phyloP scores from a whole-genome alignment of 1,140 invertebrate species.

The Drosophila suzukii region DNA sequence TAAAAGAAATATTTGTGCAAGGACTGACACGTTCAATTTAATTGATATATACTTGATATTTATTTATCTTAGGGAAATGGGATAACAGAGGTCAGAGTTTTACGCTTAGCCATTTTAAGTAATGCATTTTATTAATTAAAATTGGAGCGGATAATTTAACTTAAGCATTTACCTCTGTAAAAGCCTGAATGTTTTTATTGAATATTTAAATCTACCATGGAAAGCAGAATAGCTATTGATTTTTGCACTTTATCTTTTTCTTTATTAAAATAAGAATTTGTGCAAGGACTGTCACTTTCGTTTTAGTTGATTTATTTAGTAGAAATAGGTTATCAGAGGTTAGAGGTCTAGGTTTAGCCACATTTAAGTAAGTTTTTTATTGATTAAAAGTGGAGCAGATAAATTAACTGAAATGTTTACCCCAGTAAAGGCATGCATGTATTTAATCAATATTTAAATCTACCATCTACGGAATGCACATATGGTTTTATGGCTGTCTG shows the following conservation, averaged over 20 bases:
- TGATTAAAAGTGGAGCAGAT: not conserved
- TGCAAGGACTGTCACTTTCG: not conserved
- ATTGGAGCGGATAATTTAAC: slow-evolving; percentile 7
- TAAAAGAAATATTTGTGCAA: slow-evolving; percentile 4
- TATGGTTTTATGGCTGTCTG: slow-evolving; percentile 31
- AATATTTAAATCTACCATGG: slow-evolving; percentile 31
- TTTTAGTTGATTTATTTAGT: slow-evolving; percentile 1
- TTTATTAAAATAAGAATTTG: slow-evolving; percentile 4
- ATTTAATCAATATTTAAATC: slow-evolving; percentile 39
- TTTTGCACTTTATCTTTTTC: not conserved
- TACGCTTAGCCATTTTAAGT: not conserved
- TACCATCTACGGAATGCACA: slow-evolving; percentile 10
- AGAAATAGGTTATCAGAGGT: not conserved
- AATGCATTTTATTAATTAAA: not conserved
- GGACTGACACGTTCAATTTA: slow-evolving; percentile 1
- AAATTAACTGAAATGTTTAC: slow-evolving; percentile 35
- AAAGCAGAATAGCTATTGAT: slow-evolving; percentile 12
- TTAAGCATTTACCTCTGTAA: slow-evolving; percentile 25
- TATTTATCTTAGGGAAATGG: not conserved
- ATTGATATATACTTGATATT: not conserved
- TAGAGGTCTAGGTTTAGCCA: not conserved
- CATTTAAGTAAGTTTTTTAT: not conserved
- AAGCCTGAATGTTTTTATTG: slow-evolving; percentile 7
- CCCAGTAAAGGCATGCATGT: not conserved
- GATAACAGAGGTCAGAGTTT: not conserved